Base-by-base conservation (phyloP, 2,888 invertebrate species). In the Brachyopa scutellaris region DNA sequence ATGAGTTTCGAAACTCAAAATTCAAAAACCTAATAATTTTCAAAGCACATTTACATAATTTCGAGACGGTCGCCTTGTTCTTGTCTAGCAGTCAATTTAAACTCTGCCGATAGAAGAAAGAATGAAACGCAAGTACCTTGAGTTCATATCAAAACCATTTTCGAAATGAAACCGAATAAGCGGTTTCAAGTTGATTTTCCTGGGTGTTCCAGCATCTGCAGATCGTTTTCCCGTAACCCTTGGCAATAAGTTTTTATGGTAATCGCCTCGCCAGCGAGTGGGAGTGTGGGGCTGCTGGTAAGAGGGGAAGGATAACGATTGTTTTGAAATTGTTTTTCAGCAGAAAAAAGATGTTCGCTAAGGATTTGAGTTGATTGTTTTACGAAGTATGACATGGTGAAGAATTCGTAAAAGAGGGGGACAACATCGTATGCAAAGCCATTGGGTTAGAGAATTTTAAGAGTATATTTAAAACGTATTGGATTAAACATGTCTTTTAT, bases 131-230 rank as follows among this genome's bases (percentile, higher is more conserved):
- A 8, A 42, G 53, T 40, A 38, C 38, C 5, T 62, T 62, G 62
- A 69, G 64, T 74, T 74, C 74, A 80, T 80, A 76, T 69, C 69
- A 59, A 64, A 78, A 36, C 51, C 72, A 66, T 78, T 78, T 78
- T 42, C 36, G 42, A 78, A 78, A 53, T 66, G 74, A 57, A 57
- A 80, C 69, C 76, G 69, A 69, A 69, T 69, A 69, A 76, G 64
- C 64, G 80, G 36, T 76, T 69, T 38, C 59, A 61, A 53, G n/a
- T n/a, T n/a, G n/a, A n/a, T n/a, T n/a, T n/a, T n/a, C n/a, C n/a
- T n/a, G 66, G 59, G 29, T 64, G 17, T 15, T 19, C 2, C n/a
- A n/a, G n/a, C n/a, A n/a, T 31, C 6, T 11, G 5, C n/a, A 23
- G 36, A 62, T 40, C 23, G 23, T 2, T 62, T 49, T 26, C 9